A percentile compares a stretch with the other conserved stretches of the same genome.
These are phyloP conservation scores for Eupsilia transversa DNA, from an alignment of 2,888 invertebrate genomes.

Conservation along the genomic window DNA sequence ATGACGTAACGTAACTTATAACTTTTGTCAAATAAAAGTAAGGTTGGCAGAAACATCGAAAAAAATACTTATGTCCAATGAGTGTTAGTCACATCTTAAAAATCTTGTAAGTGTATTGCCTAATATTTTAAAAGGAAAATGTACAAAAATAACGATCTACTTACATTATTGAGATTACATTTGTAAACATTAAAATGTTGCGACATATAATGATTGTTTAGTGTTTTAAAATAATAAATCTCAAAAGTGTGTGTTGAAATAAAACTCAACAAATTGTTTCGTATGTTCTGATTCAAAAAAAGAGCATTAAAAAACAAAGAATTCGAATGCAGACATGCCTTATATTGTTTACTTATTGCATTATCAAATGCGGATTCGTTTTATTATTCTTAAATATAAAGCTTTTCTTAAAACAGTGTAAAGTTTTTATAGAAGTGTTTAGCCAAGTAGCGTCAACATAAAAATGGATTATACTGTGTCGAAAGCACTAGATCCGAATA, in stretches of 20 bases:
- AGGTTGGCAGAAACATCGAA: neutral
- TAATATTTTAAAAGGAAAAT: conserved; percentile 12
- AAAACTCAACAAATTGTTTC: conserved; percentile 23
- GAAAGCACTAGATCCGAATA: neutral
- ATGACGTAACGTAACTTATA: neutral
- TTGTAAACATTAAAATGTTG: conserved; percentile 41
- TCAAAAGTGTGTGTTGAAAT: conserved; percentile 41
- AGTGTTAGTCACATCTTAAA: neutral
- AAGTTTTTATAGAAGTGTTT: neutral
- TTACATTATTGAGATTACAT: conserved; percentile 24
- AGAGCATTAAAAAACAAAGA: neutral
- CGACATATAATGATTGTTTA: conserved; percentile 39
- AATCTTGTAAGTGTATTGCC: neutral
- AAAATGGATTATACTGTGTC: neutral
- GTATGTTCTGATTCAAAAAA: neutral
- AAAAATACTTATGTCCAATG: neutral
- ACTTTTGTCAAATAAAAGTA: neutral
- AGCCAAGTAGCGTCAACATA: neutral
- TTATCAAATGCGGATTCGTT: neutral
- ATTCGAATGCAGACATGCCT: neutral
- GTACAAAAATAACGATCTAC: conserved; percentile 8
- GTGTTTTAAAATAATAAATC: conserved; percentile 36
- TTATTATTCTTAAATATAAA: neutral
- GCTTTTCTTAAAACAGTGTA: neutral
- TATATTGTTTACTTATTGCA: neutral